A percentile compares a stretch with the other conserved stretches of the same genome.
Conservation (phyloP, 2,797 vertebrate genomes). For the Rhinichthys osculus region DNA sequence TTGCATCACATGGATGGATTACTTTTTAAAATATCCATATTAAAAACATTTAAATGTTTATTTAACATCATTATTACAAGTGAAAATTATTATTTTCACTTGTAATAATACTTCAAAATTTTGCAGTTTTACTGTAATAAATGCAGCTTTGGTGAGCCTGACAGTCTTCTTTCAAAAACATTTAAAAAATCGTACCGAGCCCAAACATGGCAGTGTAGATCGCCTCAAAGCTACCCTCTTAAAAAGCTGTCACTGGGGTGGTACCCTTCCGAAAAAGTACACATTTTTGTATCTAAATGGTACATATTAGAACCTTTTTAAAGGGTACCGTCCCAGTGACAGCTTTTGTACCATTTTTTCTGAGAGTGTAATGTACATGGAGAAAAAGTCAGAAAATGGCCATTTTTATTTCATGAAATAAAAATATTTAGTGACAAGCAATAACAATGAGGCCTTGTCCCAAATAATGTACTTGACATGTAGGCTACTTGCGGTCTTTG, state of each 20-base stretch:
- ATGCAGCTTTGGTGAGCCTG: background rate
- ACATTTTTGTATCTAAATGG: no score
- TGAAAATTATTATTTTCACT: background rate
- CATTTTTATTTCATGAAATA: background rate
- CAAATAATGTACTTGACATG: background rate
- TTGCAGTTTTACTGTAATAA: background rate
- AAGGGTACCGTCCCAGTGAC: no score
- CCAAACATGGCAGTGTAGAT: background rate
- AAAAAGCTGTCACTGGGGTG: no score
- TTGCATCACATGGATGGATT: no score
- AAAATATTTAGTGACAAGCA: background rate
- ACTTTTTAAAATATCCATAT: no score
- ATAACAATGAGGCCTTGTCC: slow-evolving; percentile 8
- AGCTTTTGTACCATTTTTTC: no score
- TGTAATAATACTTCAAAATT: background rate
- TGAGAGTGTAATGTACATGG: background rate
- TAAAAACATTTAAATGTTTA: no score
- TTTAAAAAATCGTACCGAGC: background rate
- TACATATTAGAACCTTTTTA: no score
- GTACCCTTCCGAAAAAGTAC: no score
- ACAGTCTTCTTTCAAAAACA: background rate
- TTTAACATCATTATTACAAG: no score
- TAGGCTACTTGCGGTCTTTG: background rate
- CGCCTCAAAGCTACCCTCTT: background rate
- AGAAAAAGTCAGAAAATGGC: background rate